These are phyloP conservation scores for Scaptomyza caliginosa DNA, from an alignment of 2,888 invertebrate genomes.

Conservation along the genomic window DNA sequence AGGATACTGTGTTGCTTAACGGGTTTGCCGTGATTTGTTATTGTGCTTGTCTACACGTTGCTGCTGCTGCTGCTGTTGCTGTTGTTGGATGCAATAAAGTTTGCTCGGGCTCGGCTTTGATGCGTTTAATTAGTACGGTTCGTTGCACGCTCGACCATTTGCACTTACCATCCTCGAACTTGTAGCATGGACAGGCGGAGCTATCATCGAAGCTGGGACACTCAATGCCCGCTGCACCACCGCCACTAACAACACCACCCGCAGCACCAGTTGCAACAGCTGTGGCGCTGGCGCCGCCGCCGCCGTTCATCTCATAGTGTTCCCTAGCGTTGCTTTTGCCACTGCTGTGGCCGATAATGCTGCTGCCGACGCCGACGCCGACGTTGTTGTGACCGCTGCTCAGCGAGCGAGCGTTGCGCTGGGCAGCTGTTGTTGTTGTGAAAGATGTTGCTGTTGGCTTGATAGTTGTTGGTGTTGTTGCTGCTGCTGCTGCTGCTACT, in stretches of 20 bases:
- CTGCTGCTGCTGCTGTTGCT: not conserved
- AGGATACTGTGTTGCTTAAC: not conserved
- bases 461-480: too few species aligned
- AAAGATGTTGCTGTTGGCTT: constrained; percentile 23
- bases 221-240: constrained; percentile 81
- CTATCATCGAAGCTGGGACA: constrained; percentile 91
- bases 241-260: constrained; percentile 25
- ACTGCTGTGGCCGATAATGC: constrained; percentile 30
- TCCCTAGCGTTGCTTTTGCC: constrained; percentile 18
- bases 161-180: constrained; percentile 92
- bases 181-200: constrained; percentile 95
- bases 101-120: constrained; percentile 49
- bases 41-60: constrained; percentile 53
- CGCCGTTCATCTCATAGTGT: constrained; percentile 45
- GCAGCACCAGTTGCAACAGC: not conserved
- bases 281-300: constrained; percentile 25
- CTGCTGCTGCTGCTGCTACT: constrained; percentile 23
- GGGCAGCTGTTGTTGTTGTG: constrained; percentile 16
- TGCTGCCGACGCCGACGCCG: constrained; percentile 39
- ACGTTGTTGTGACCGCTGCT: constrained; percentile 26
- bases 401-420: constrained; percentile 5
- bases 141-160: constrained; percentile 27
- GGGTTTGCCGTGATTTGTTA: constrained; percentile 37
- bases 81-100: constrained; percentile 59
- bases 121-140: constrained; percentile 59